Evolutionary conservation across 2,888 invertebrate species (phyloP).

Genomic region (Tineola bisselliella): DNA sequence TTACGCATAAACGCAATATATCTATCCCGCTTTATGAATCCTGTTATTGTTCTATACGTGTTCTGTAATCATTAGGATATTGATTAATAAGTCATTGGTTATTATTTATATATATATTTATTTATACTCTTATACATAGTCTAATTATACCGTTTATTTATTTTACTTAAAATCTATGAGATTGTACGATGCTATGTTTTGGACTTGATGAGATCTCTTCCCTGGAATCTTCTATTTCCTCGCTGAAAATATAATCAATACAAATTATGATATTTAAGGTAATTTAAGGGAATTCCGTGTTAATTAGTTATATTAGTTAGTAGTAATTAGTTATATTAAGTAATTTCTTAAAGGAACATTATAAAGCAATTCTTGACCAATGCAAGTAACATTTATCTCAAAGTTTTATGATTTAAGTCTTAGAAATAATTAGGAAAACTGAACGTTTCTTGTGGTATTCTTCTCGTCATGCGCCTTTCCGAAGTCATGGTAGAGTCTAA

Average conservation of each 20-base stretch:
- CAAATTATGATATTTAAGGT: not conserved
- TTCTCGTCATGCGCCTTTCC: too few species aligned
- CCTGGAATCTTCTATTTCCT: not conserved
- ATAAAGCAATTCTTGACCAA: too few species aligned
- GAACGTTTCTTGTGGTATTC: too few species aligned
- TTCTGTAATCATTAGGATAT: constrained; percentile 2
- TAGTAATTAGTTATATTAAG: too few species aligned
- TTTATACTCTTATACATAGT: not conserved
- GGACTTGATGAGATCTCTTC: not conserved
- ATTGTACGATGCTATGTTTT: not conserved
- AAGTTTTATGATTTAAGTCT: too few species aligned
- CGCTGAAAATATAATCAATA: not conserved
- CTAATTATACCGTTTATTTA: not conserved
- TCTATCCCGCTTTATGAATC: constrained; percentile 1
- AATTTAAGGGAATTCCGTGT: too few species aligned
- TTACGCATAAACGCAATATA: not conserved
- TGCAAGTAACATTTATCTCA: too few species aligned
- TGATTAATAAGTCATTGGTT: not conserved
- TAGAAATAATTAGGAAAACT: too few species aligned
- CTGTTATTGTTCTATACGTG: constrained; percentile 11
- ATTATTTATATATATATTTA: not conserved
- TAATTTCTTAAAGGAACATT: too few species aligned
- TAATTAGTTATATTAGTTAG: too few species aligned
- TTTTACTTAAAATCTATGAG: not conserved
- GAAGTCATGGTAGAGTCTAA: too few species aligned